phyloP scores from a whole-genome alignment of 2,113 vertebrate genomes.

The Elanus axillaris region DNA sequence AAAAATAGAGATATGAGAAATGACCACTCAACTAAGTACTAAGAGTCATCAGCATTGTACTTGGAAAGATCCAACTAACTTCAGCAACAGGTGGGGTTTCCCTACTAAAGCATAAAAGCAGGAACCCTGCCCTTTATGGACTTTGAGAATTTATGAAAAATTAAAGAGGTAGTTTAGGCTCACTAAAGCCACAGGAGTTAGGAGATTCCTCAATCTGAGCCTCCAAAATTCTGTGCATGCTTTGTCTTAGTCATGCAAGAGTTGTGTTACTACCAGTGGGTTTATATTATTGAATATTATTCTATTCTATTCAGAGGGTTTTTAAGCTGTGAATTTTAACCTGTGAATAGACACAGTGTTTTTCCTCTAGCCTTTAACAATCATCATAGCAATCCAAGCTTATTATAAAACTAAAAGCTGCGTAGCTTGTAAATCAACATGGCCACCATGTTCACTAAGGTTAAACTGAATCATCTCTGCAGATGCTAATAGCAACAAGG shows the following conservation, averaged over 20 bases:
- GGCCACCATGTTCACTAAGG: not conserved
- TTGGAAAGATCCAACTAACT: not conserved
- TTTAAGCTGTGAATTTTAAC: not conserved
- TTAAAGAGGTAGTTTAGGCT: not conserved
- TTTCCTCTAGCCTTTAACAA: not conserved
- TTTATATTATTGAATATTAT: not conserved
- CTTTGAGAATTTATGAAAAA: not conserved
- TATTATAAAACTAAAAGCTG: not conserved
- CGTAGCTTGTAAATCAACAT: not conserved
- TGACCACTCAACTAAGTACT: not conserved
- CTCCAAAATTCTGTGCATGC: not conserved
- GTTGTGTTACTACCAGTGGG: not conserved
- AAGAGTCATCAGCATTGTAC: not conserved
- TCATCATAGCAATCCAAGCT: not conserved
- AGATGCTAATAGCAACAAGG: not conserved
- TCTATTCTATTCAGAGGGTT: not conserved
- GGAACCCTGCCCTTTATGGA: not conserved
- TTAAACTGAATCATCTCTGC: not conserved
- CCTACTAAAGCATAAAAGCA: not conserved
- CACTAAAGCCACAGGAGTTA: not conserved
- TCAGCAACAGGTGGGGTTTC: not conserved
- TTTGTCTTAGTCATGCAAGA: not conserved
- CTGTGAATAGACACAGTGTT: not conserved
- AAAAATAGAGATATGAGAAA: not conserved
- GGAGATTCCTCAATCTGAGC: not conserved